phyloP scores from a whole-genome alignment of 2,888 invertebrate species.

The Microplitis deprimator region DNA sequence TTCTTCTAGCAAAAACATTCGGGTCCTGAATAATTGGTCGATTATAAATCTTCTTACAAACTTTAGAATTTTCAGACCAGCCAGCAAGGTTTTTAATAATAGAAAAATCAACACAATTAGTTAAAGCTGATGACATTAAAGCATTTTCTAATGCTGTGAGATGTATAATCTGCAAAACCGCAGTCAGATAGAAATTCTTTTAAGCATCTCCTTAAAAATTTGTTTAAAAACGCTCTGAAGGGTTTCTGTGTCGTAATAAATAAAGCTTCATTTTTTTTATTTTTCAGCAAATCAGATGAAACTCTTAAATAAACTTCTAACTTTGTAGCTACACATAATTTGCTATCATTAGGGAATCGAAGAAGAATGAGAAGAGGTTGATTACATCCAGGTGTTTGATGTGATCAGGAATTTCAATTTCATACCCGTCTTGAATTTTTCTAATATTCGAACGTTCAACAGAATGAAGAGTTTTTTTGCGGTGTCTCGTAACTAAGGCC shows the following conservation, averaged over 20 bases:
- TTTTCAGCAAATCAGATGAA: conserved; percentile 16
- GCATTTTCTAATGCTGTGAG: no score
- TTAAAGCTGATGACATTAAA: no score
- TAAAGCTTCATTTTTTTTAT: neutral
- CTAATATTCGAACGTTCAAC: conserved; percentile 34
- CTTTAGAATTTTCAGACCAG: conserved; percentile 38
- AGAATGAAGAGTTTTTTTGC: conserved; percentile 41
- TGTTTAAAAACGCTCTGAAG: neutral
- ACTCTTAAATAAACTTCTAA: conserved; percentile 29
- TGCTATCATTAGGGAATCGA: conserved; percentile 8
- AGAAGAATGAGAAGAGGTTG: conserved; percentile 37
- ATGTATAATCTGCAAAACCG: no score
- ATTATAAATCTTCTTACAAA: conserved; percentile 7
- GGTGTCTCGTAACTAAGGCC: conserved; percentile 39
- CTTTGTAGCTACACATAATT: conserved; percentile 36
- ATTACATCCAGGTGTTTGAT: conserved; percentile 39
- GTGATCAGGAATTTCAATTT: conserved; percentile 42
- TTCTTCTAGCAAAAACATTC: neutral
- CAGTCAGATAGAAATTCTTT: no score
- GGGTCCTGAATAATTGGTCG: neutral
- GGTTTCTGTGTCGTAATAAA: neutral
- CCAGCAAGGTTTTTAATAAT: conserved; percentile 36
- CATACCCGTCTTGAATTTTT: conserved; percentile 14
- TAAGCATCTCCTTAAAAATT: neutral
- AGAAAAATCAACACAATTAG: no score